Conservation (phyloP, 2,888 invertebrate genomes). For the Torymus texanus region DNA sequence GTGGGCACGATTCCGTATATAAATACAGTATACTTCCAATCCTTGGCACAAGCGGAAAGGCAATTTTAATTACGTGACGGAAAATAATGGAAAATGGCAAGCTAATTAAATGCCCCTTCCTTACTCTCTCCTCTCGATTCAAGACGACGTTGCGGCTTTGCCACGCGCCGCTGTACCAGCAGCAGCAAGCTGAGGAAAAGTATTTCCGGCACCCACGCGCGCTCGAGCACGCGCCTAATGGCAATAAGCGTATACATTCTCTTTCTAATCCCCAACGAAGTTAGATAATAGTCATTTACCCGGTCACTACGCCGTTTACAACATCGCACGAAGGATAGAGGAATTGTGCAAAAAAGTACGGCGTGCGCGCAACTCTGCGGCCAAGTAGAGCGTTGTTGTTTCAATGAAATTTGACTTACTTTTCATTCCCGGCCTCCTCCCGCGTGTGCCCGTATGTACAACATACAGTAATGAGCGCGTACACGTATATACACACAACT, state of each 20-base stretch:
- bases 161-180: background rate
- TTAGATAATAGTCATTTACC: slow-evolving; percentile 57
- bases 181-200: slow-evolving; percentile 29
- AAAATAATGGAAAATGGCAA: slow-evolving; percentile 43
- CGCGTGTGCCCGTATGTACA: background rate
- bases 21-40: background rate
- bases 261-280: slow-evolving; percentile 46
- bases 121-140: slow-evolving; percentile 8
- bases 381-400: slow-evolving; percentile 17
- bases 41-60: slow-evolving; percentile 20
- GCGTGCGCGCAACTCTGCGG: background rate
- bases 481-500: no score
- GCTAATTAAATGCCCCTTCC: slow-evolving; percentile 37
- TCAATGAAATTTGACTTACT: slow-evolving; percentile 42
- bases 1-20: no score
- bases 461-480: no score
- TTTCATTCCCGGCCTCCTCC: slow-evolving; percentile 8
- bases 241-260: slow-evolving; percentile 49
- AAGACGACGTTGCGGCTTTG: slow-evolving; percentile 11
- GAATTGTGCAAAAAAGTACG: slow-evolving; percentile 18
- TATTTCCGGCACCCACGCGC: slow-evolving; percentile 56
- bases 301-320: slow-evolving; percentile 42
- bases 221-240: slow-evolving; percentile 7
- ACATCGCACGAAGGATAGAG: slow-evolving; percentile 1
- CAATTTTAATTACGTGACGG: slow-evolving; percentile 37